Conservation (phyloP, 2,113 vertebrate species). For the Hypocryptadius cinnamomeus region DNA sequence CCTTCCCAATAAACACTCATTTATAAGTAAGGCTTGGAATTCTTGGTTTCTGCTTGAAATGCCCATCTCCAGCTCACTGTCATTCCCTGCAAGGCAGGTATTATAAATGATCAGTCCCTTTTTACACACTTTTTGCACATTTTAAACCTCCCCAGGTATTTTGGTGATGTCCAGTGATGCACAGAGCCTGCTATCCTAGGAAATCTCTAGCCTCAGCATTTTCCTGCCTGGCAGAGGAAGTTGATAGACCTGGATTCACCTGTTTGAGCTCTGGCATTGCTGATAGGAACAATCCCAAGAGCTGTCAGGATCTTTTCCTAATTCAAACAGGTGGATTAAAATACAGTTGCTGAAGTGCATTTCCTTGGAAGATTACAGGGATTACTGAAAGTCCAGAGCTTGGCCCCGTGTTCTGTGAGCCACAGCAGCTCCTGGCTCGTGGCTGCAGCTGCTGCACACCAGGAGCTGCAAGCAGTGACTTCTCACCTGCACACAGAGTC, state of each 20-base stretch:
- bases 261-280: background rate
- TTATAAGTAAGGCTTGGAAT: background rate
- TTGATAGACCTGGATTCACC: background rate
- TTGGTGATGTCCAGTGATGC: background rate
- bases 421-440: background rate
- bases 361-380: constrained; percentile 9
- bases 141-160: background rate
- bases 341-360: background rate
- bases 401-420: background rate
- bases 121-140: background rate
- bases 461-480: background rate
- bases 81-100: background rate
- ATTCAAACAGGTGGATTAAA: constrained; percentile 21
- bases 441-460: background rate
- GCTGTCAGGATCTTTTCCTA: background rate
- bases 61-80: background rate
- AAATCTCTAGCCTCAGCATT: background rate
- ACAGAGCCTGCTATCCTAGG: background rate
- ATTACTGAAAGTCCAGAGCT: background rate
- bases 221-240: background rate
- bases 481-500: background rate
- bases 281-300: background rate
- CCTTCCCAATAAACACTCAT: background rate
- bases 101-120: background rate
- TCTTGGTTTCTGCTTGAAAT: background rate